Evolutionary conservation across 2,113 vertebrate species (phyloP).

Genomic region (Pardalotus punctatus): DNA sequence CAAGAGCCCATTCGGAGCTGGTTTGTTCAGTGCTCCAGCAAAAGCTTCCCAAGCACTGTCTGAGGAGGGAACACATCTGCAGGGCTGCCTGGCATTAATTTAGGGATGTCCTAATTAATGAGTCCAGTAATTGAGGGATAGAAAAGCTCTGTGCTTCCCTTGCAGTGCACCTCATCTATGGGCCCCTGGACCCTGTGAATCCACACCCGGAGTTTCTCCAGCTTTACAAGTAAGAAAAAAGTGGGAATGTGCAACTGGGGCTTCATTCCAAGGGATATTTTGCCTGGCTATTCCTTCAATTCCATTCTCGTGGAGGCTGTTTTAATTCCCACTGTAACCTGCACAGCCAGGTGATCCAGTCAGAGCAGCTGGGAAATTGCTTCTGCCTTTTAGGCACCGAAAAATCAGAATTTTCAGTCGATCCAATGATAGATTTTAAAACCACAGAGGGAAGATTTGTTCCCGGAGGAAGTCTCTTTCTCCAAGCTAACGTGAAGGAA

Average conservation of each 20-base stretch:
- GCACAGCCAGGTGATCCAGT: neutral
- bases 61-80: accelerated
- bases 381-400: neutral
- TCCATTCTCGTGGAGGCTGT: accelerated
- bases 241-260: accelerated
- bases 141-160: neutral
- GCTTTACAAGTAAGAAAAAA: slow-evolving; percentile 84
- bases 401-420: neutral
- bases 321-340: neutral
- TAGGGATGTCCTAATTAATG: neutral
- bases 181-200: slow-evolving; percentile 91
- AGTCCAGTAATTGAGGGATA: neutral
- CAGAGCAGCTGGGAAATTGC: neutral
- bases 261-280: neutral
- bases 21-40: neutral
- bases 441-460: no score
- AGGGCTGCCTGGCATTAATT: neutral
- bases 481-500: neutral
- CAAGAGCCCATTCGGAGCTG: neutral
- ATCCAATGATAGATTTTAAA: neutral
- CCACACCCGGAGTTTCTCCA: slow-evolving; percentile 90
- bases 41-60: neutral
- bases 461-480: neutral
- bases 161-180: slow-evolving; percentile 95
- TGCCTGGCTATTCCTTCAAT: neutral